A percentile compares a stretch with the other conserved stretches of the same genome.
Evolutionary conservation across 1,140 invertebrate species (phyloP).

Genomic region (Caenorhabditis tropicalis): DNA sequence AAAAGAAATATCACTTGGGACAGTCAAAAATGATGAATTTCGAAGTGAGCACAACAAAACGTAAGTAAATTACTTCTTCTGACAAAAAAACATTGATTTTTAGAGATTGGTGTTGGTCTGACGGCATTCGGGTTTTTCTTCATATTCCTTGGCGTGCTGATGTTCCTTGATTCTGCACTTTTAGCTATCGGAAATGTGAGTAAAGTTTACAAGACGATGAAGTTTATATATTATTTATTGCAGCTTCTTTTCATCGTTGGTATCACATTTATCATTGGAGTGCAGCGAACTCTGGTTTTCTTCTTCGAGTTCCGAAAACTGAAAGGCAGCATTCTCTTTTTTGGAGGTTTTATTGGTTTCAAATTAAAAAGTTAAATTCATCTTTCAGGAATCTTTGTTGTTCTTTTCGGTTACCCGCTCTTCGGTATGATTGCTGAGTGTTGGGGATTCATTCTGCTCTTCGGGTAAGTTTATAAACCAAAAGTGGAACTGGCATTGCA

Average conservation of each 20-base stretch:
- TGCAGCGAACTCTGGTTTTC: constrained; percentile 92
- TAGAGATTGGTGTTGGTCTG: constrained; percentile 95
- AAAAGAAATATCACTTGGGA: constrained; percentile 8
- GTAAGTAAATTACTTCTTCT: constrained; percentile 63
- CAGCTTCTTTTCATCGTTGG: constrained; percentile 93
- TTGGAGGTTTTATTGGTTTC: constrained; percentile 76
- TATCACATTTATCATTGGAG: constrained; percentile 91
- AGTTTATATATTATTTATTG: constrained; percentile 67
- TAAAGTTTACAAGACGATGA: constrained; percentile 50
- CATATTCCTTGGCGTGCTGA: constrained; percentile 88
- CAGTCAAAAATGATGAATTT: constrained; percentile 65
- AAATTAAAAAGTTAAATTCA: background rate
- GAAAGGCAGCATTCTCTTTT: constrained; percentile 88
- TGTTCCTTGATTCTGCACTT: constrained; percentile 96
- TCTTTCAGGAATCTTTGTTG: constrained; percentile 82
- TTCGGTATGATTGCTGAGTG: constrained; percentile 94
- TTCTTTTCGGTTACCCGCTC: constrained; percentile 93
- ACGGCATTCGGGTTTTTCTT: constrained; percentile 95
- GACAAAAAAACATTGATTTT: background rate
- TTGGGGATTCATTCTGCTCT: constrained; percentile 78
- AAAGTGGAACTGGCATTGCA: too few species aligned
- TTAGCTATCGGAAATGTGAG: constrained; percentile 97
- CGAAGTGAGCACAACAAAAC: constrained; percentile 69
- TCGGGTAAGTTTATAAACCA: constrained; percentile 74
- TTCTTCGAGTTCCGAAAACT: constrained; percentile 98